A percentile compares a stretch with the other conserved stretches of the same genome.
Evolutionary conservation across 2,797 vertebrate species (phyloP).

Genomic region (Acridotheres tristis): DNA sequence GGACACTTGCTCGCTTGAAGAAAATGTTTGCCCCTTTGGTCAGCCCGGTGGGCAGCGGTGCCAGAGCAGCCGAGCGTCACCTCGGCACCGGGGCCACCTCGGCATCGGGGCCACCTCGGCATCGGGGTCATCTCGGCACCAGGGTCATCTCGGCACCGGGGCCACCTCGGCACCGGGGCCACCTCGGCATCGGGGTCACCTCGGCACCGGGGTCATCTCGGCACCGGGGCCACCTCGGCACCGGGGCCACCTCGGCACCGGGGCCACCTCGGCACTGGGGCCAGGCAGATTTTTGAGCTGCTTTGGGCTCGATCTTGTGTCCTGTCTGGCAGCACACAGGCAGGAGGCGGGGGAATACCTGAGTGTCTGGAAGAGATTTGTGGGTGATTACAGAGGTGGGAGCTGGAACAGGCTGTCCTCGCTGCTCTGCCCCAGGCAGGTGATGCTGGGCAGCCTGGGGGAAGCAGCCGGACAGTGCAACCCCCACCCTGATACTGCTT

Average conservation of each 20-base stretch:
- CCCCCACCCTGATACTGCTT: not conserved
- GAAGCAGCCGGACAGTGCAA: not conserved
- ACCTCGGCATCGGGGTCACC: not conserved
- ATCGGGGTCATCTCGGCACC: too few relatives aligned
- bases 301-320: not conserved
- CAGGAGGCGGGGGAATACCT: fast-evolving
- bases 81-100: too few relatives aligned
- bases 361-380: not conserved
- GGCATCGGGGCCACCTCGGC: not conserved
- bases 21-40: not conserved
- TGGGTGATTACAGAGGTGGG: not conserved
- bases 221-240: not conserved
- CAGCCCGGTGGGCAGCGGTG: not conserved
- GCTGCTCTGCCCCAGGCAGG: not conserved
- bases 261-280: too few relatives aligned
- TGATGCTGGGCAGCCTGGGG: not conserved
- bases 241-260: not conserved
- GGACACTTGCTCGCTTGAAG: not conserved
- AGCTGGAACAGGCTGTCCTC: not conserved
- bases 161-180: not conserved
- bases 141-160: not conserved
- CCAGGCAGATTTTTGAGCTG: not conserved
- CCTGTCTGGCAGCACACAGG: not conserved
- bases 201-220: not conserved
- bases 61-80: not conserved